phyloP scores from a whole-genome alignment of 2,888 invertebrate species.

The Glyphotaelius pellucidus region DNA sequence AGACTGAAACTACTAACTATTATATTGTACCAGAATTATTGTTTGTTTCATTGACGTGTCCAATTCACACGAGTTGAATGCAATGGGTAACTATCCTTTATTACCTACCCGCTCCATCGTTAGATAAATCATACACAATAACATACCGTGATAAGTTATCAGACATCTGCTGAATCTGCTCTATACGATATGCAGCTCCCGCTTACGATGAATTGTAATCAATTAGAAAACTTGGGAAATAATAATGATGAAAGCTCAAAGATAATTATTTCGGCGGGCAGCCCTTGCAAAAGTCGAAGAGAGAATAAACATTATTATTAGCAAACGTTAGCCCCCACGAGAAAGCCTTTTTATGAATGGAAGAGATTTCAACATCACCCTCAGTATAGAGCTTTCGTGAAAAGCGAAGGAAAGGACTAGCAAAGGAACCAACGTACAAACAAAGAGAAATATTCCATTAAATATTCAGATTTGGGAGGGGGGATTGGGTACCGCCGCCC shows the following conservation, averaged over 20 bases:
- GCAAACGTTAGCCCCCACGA: not conserved
- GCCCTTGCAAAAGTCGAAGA: not conserved
- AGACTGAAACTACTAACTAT: constrained; percentile 23
- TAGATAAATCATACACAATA: constrained; percentile 8
- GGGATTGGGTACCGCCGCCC: too few species aligned
- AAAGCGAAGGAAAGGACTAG: too few species aligned
- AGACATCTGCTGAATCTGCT: too few species aligned
- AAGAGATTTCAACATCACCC: too few species aligned
- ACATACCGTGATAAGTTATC: not conserved
- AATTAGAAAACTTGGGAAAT: not conserved
- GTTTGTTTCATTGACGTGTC: constrained; percentile 45
- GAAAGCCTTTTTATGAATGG: too few species aligned
- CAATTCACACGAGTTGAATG: constrained; percentile 55
- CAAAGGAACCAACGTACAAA: too few species aligned
- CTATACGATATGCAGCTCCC: too few species aligned
- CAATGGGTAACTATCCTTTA: constrained; percentile 44
- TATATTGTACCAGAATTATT: constrained; percentile 25
- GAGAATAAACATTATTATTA: not conserved
- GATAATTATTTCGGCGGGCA: not conserved
- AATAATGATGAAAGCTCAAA: not conserved
- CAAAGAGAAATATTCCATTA: too few species aligned
- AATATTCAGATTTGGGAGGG: too few species aligned
- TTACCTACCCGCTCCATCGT: constrained; percentile 36
- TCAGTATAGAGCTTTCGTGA: too few species aligned
- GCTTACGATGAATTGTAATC: not conserved